These are phyloP conservation scores for Malurus elegans DNA, from an alignment of 2,113 vertebrate species.

Conservation along the genomic window DNA sequence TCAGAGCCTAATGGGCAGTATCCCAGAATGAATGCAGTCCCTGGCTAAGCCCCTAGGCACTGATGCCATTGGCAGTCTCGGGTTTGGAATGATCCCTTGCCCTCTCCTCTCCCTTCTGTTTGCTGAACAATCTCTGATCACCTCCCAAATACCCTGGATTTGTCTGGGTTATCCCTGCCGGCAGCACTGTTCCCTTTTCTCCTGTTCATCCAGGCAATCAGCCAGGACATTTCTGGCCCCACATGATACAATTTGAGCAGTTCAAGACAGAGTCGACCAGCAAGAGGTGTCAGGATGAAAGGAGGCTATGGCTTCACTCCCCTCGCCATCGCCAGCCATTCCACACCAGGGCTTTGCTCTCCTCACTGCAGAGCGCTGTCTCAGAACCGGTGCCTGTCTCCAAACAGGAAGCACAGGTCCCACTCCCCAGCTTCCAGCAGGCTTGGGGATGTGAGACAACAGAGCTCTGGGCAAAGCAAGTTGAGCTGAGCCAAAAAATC, in stretches of 20 bases:
- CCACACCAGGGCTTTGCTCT: not conserved
- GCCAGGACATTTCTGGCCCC: not conserved
- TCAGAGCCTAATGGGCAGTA: too few species aligned
- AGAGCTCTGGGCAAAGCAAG: not conserved
- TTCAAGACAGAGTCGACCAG: not conserved
- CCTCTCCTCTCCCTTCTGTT: not conserved
- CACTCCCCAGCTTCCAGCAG: not conserved
- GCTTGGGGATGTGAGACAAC: not conserved
- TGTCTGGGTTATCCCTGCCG: not conserved
- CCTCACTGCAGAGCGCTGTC: not conserved
- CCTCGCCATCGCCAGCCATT: not conserved
- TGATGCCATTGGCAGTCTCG: not conserved
- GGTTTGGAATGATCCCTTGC: not conserved
- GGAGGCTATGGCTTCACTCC: rapidly evolving
- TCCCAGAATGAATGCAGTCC: not conserved
- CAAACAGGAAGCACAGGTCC: not conserved
- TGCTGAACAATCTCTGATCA: not conserved
- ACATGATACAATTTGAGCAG: not conserved
- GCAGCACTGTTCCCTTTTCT: not conserved
- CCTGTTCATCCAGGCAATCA: not conserved
- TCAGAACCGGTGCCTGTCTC: not conserved
- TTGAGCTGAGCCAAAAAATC: not conserved
- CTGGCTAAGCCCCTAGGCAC: not conserved
- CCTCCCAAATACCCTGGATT: not conserved
- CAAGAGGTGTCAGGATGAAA: not conserved